These are phyloP conservation scores for Rhynchomys soricoides DNA, from an alignment of 2,113 vertebrate species.

Conservation along the genomic window DNA sequence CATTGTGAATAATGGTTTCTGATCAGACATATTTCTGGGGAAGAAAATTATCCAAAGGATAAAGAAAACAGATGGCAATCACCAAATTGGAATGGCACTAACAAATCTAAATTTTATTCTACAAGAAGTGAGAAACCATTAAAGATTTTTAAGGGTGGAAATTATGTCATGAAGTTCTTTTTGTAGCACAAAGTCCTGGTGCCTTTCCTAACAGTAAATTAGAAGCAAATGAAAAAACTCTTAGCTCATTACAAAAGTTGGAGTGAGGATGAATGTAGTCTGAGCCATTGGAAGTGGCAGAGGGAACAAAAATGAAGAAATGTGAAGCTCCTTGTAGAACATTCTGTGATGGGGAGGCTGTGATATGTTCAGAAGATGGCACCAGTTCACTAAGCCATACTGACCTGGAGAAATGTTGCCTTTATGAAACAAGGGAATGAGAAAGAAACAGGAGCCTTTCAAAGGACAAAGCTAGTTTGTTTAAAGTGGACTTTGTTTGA, in stretches of 20 bases:
- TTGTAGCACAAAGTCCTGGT: background rate
- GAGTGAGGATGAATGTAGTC: background rate
- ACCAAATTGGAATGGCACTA: background rate
- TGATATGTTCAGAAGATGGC: background rate
- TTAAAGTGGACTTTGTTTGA: background rate
- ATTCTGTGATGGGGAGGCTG: background rate
- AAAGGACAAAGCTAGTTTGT: constrained; percentile 8
- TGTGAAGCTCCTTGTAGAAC: background rate
- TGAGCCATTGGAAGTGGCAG: background rate
- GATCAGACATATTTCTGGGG: background rate
- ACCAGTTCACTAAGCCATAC: background rate
- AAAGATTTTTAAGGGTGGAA: background rate
- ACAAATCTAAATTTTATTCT: background rate
- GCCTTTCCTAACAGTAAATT: background rate
- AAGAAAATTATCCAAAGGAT: background rate
- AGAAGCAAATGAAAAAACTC: background rate
- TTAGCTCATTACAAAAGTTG: background rate
- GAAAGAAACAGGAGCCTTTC: background rate
- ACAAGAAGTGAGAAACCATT: background rate
- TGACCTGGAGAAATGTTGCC: background rate
- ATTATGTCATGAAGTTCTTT: background rate
- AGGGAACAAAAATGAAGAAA: background rate
- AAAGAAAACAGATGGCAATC: background rate
- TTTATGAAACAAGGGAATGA: background rate
- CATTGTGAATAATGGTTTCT: constrained; percentile 14